phyloP scores from a whole-genome alignment of 2,888 invertebrate genomes.

The Drosophila cracens region DNA sequence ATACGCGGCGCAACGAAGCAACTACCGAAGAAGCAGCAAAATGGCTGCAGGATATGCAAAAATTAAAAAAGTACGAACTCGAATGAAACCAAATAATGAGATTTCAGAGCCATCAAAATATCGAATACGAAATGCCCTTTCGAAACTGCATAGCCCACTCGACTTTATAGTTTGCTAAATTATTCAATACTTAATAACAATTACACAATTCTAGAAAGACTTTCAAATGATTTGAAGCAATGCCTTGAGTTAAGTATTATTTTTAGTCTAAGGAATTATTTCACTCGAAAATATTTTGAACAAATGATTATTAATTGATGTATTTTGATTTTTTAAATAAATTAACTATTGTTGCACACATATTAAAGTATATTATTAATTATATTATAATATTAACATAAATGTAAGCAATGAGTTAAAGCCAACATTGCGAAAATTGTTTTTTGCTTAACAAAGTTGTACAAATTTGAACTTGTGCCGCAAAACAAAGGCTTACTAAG shows the following conservation, averaged over 20 bases:
- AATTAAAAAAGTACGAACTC: constrained; percentile 59
- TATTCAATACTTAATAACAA: not conserved
- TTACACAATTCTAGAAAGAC: not conserved
- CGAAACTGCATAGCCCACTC: not conserved
- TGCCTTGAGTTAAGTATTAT: not conserved
- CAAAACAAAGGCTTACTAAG: not conserved
- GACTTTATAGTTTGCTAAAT: not conserved
- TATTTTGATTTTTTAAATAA: no score
- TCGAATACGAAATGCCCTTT: constrained; percentile 12
- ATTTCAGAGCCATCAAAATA: not conserved
- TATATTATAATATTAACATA: no score
- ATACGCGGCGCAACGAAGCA: constrained; percentile 21
- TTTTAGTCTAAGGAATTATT: not conserved
- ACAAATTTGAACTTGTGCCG: not conserved
- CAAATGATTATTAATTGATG: not conserved
- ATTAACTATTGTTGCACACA: no score
- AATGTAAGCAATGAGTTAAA: no score
- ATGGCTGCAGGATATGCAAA: constrained; percentile 66
- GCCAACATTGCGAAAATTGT: no score
- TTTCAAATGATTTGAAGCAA: not conserved
- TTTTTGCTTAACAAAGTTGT: not conserved
- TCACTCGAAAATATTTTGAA: not conserved
- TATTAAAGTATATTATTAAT: no score
- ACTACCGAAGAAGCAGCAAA: constrained; percentile 29
- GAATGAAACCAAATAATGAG: constrained; percentile 53